A percentile compares a stretch with the other conserved stretches of the same genome.
These are phyloP conservation scores for Agrochola macilenta DNA, from an alignment of 2,888 invertebrate genomes.

Conservation along the genomic window DNA sequence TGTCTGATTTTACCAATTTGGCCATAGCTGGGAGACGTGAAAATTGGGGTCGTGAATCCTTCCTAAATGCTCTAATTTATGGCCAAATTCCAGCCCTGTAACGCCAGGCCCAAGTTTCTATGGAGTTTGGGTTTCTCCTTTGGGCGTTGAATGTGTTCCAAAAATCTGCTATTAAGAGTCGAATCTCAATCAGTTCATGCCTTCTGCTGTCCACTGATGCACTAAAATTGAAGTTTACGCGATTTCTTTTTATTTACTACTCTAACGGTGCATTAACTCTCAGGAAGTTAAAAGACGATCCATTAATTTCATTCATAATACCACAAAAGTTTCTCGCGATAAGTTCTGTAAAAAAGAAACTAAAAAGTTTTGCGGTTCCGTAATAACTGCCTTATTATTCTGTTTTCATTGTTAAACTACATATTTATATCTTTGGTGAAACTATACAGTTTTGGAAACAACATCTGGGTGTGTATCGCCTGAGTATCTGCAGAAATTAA, in stretches of 20 bases:
- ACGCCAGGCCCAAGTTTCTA: too few relatives aligned
- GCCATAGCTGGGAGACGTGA: too few relatives aligned
- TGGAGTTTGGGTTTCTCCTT: too few relatives aligned
- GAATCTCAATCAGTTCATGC: background rate
- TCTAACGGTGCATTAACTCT: constrained; percentile 23
- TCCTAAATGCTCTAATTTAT: too few relatives aligned
- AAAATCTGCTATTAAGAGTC: background rate
- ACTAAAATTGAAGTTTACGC: background rate
- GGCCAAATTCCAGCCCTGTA: too few relatives aligned
- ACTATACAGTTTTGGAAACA: background rate
- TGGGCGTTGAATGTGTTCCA: background rate
- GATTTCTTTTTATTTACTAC: background rate
- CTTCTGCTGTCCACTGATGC: background rate
- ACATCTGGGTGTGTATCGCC: background rate
- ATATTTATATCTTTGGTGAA: too few relatives aligned
- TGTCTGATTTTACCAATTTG: too few relatives aligned
- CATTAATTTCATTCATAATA: constrained; percentile 43
- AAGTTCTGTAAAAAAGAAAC: constrained; percentile 6
- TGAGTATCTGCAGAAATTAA: background rate
- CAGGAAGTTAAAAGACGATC: constrained; percentile 22
- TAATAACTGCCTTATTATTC: background rate
- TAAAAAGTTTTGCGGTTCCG: background rate
- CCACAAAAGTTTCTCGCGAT: constrained; percentile 19
- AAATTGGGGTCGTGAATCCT: too few relatives aligned
- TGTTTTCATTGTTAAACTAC: background rate